Evolutionary conservation across 2,797 vertebrate species (phyloP).

Genomic region (Gymnothorax javanicus): DNA sequence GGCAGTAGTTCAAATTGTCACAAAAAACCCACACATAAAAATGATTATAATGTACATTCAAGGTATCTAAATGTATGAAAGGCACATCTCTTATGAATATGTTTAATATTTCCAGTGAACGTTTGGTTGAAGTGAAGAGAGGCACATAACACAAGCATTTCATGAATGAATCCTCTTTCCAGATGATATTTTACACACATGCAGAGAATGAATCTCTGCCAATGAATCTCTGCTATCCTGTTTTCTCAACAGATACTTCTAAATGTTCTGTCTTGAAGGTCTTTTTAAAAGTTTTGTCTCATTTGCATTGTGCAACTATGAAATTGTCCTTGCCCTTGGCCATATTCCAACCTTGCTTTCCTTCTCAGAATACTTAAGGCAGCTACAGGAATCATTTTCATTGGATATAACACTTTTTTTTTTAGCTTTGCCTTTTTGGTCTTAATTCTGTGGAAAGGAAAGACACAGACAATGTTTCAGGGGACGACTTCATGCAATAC

Average conservation of each 20-base stretch:
- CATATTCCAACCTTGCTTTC: constrained; percentile 32
- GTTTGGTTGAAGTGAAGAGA: background rate
- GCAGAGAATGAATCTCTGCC: background rate
- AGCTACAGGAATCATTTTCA: constrained; percentile 39
- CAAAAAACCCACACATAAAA: background rate
- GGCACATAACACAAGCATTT: constrained; percentile 19
- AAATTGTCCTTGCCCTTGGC: constrained; percentile 24
- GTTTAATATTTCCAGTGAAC: constrained; percentile 11
- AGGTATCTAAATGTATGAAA: background rate
- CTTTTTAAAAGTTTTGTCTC: constrained; percentile 13
- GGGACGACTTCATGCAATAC: constrained; percentile 1
- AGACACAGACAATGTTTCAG: constrained; percentile 45
- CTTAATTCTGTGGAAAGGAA: constrained; percentile 75
- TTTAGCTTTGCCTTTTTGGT: constrained; percentile 82
- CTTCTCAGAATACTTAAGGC: constrained; percentile 42
- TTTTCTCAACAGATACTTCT: background rate
- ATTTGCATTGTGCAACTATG: constrained; percentile 27
- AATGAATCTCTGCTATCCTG: background rate
- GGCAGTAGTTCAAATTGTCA: constrained; percentile 9
- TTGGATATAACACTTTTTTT: constrained; percentile 70
- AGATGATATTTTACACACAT: background rate
- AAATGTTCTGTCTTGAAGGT: background rate
- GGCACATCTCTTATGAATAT: constrained; percentile 2
- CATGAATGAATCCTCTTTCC: background rate
- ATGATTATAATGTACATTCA: background rate